Conservation (phyloP, 1,140 invertebrate genomes). For the Subanguina moxae region DNA sequence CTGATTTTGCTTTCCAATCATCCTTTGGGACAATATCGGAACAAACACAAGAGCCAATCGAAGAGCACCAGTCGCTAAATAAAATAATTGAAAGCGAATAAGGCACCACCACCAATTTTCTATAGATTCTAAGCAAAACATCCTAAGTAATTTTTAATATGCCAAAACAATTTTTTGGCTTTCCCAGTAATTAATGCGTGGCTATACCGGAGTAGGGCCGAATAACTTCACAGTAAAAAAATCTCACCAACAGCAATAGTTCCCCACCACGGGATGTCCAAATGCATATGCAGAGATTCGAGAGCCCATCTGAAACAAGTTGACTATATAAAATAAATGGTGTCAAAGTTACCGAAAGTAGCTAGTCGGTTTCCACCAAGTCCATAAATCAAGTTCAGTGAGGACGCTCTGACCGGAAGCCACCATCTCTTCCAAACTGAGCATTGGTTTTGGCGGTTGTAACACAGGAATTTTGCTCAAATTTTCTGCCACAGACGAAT, state of each 20-base stretch:
- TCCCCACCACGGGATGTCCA: conserved; percentile 42
- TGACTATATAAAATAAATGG: neutral
- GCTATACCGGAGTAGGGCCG: too few species aligned
- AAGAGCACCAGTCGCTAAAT: conserved; percentile 47
- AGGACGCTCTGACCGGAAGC: conserved; percentile 32
- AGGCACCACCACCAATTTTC: neutral
- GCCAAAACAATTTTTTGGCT: conserved; percentile 6
- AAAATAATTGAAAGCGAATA: neutral
- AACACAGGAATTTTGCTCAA: conserved; percentile 4
- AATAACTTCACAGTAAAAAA: neutral
- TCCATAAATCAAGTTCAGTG: conserved; percentile 33
- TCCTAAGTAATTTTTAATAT: neutral
- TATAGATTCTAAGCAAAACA: neutral
- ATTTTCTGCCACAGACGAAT: conserved; percentile 1
- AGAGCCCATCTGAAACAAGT: conserved; percentile 16
- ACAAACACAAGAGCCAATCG: conserved; percentile 48
- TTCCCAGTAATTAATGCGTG: too few species aligned
- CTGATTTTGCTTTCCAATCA: conserved; percentile 45
- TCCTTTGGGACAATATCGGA: conserved; percentile 48
- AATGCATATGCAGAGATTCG: conserved; percentile 26
- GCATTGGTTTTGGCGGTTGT: conserved; percentile 17
- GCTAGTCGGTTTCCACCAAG: conserved; percentile 41
- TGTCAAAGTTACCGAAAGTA: conserved; percentile 33
- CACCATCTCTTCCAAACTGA: conserved; percentile 28
- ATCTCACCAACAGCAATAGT: conserved; percentile 33